A percentile compares a stretch with the other conserved stretches of the same genome.
Evolutionary conservation across 2,113 vertebrate species (phyloP).

Genomic region (Panurus biarmicus): DNA sequence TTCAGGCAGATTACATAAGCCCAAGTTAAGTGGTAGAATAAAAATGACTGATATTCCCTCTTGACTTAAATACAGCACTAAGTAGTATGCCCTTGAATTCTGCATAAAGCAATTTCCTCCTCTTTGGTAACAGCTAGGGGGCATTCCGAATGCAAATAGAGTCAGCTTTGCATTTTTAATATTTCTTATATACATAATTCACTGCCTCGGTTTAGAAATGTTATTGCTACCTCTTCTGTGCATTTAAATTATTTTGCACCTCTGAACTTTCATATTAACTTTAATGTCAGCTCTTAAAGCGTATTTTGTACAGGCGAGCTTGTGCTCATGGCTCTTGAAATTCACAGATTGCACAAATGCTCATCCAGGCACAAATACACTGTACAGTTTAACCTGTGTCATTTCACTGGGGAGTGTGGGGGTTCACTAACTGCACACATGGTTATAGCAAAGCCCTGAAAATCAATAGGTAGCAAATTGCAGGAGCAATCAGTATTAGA

Average conservation of each 20-base stretch:
- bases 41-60: constrained; percentile 78
- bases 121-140: constrained; percentile 72
- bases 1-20: constrained; percentile 77
- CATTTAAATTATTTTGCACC: constrained; percentile 76
- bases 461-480: constrained; percentile 12
- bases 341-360: background rate
- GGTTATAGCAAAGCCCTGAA: background rate
- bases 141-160: constrained; percentile 77
- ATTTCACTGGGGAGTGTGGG: background rate
- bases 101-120: constrained; percentile 76
- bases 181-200: constrained; percentile 77
- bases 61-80: constrained; percentile 75
- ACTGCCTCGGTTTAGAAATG: constrained; percentile 68
- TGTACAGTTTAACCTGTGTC: background rate
- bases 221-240: constrained; percentile 72
- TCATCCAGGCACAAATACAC: background rate
- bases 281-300: constrained; percentile 64
- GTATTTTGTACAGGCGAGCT: constrained; percentile 25
- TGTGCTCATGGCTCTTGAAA: background rate
- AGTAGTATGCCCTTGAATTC: constrained; percentile 76
- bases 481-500: background rate
- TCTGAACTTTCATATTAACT: constrained; percentile 75
- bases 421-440: background rate
- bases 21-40: constrained; percentile 77
- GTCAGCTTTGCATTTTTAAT: constrained; percentile 80